phyloP scores from a whole-genome alignment of 2,113 vertebrate species.

The Tachysurus vachellii region DNA sequence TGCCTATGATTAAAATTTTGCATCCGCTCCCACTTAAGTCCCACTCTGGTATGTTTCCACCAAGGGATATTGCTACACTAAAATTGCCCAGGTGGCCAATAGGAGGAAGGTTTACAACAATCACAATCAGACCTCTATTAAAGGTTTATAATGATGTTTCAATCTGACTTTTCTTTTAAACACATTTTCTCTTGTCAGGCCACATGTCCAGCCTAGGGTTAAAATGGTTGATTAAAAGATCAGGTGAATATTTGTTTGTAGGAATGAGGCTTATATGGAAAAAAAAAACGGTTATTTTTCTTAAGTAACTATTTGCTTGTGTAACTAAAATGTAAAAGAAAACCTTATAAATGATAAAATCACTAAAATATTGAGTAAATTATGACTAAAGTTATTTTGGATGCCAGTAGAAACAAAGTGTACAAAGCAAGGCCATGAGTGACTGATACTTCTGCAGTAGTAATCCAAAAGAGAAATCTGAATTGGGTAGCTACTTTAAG shows the following conservation, averaged over 20 bases:
- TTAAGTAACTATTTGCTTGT: background rate
- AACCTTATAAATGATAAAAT: background rate
- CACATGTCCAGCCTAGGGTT: background rate
- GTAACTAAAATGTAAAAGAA: background rate
- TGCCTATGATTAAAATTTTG: constrained; percentile 16
- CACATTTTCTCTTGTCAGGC: background rate
- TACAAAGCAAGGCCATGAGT: background rate
- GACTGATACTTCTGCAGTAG: background rate
- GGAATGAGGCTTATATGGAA: background rate
- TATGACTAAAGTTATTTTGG: background rate
- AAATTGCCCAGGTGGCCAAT: constrained; percentile 27
- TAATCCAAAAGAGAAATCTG: background rate
- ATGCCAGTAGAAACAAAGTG: background rate
- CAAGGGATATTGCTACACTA: constrained; percentile 23
- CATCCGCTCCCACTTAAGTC: constrained; percentile 12
- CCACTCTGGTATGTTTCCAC: constrained; percentile 1
- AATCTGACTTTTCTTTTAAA: constrained; percentile 45
- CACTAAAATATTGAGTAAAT: background rate
- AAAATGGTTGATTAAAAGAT: background rate
- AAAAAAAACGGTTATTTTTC: background rate
- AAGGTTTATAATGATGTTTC: constrained; percentile 34
- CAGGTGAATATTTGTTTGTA: background rate
- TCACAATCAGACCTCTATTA: constrained; percentile 13
- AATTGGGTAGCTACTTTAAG: background rate
- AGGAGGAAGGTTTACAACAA: constrained; percentile 45